Percentiles rank a stretch among this genome's conserved stretches.
Evolutionary conservation across 2,888 invertebrate species (phyloP).

Genomic region (Dyspetes luteomarginatus): DNA sequence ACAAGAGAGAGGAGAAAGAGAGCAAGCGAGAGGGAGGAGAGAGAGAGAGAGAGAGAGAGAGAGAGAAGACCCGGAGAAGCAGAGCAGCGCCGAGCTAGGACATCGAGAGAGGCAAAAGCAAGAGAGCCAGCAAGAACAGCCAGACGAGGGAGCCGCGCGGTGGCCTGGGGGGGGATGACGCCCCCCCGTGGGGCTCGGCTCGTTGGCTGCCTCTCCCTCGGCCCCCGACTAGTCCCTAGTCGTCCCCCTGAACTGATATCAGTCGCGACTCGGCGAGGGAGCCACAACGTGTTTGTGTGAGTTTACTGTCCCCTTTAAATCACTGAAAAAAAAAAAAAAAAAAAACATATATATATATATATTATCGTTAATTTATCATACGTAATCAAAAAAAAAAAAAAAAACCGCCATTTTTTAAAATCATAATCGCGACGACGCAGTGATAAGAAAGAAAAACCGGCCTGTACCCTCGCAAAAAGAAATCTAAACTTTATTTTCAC

Average conservation of each 20-base stretch:
- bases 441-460: background rate
- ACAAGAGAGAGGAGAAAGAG: conserved; percentile 28
- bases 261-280: conserved; percentile 81
- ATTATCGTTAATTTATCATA: background rate
- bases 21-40: conserved; percentile 19
- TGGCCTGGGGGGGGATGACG: conserved; percentile 68
- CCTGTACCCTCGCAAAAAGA: background rate
- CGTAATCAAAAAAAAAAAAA: background rate
- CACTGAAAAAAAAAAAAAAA: background rate
- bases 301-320: conserved; percentile 66
- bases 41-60: conserved; percentile 59
- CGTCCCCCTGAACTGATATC: conserved; percentile 81
- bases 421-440: background rate
- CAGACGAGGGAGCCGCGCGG: conserved; percentile 75
- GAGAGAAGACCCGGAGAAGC: conserved; percentile 52
- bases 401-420: background rate
- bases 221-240: conserved; percentile 77
- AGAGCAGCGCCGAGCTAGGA: conserved; percentile 49
- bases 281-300: conserved; percentile 70
- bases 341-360: no score
- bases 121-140: conserved; percentile 67
- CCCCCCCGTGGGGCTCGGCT: conserved; percentile 80
- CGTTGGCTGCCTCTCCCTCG: conserved; percentile 72
- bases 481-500: no score
- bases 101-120: conserved; percentile 49